phyloP scores from a whole-genome alignment of 2,888 invertebrate genomes.

The Ormyrus pomaceus region DNA sequence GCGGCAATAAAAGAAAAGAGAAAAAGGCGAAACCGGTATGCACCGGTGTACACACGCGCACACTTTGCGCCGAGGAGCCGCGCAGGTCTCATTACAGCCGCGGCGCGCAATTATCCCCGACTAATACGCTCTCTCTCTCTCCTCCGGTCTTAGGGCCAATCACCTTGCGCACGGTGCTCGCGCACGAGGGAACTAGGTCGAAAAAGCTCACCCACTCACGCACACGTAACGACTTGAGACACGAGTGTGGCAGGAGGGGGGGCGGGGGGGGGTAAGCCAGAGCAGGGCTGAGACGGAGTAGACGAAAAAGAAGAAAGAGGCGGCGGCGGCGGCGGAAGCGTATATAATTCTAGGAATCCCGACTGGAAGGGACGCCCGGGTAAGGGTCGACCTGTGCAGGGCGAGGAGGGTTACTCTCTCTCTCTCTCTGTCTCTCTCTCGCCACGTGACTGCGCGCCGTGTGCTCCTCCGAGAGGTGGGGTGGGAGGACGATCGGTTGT shows the following conservation, averaged over 20 bases:
- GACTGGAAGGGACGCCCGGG: slow-evolving; percentile 10
- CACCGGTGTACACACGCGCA: not conserved
- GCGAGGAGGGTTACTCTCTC: not conserved
- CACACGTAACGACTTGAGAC: not conserved
- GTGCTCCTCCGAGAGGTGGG: not conserved
- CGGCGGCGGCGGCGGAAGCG: not conserved
- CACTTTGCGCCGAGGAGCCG: not conserved
- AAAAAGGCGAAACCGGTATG: too few species aligned
- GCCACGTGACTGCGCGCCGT: slow-evolving; percentile 5
- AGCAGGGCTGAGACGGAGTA: too few species aligned
- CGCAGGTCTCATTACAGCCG: slow-evolving; percentile 2
- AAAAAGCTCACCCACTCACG: slow-evolving; percentile 11
- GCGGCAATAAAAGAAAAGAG: too few species aligned
- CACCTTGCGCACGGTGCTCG: not conserved
- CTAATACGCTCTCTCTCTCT: not conserved
- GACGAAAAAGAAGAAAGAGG: not conserved
- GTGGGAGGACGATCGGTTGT: slow-evolving; percentile 22
- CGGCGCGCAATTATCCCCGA: slow-evolving; percentile 23
- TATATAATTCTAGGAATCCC: slow-evolving; percentile 35
- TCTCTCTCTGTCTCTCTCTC: too few species aligned
- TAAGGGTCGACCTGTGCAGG: not conserved
- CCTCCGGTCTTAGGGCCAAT: slow-evolving; percentile 11
- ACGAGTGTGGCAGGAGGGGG: not conserved
- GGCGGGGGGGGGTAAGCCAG: not conserved
- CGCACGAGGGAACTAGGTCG: slow-evolving; percentile 16